phyloP scores from a whole-genome alignment of 2,797 vertebrate species.

The Onychomys leucogaster region DNA sequence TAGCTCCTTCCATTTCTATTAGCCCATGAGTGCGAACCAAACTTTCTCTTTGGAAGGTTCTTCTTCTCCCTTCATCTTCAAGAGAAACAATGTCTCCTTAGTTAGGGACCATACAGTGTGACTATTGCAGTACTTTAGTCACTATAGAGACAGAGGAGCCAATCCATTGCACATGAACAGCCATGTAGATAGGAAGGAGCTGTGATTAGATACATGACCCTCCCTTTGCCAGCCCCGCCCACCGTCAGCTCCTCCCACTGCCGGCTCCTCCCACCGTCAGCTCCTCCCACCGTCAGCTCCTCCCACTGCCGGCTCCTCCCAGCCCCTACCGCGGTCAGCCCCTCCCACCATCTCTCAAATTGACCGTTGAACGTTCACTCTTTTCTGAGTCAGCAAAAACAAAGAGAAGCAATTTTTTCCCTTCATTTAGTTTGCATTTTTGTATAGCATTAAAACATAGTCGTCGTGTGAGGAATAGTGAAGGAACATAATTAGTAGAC shows the following conservation, averaged over 20 bases:
- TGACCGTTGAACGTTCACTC: neutral
- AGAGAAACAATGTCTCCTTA: neutral
- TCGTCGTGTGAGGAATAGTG: neutral
- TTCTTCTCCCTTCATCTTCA: neutral
- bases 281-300: neutral
- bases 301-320: too few species aligned
- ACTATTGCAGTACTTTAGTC: neutral
- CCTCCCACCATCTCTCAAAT: neutral
- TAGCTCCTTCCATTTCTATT: constrained; percentile 18
- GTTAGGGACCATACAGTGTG: neutral
- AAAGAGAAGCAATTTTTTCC: neutral
- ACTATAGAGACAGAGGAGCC: neutral
- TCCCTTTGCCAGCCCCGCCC: neutral
- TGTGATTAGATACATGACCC: neutral
- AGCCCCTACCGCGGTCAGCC: neutral
- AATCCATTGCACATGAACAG: neutral
- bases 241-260: neutral
- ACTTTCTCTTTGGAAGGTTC: neutral
- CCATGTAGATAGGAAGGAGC: neutral
- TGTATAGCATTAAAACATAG: constrained; percentile 20
- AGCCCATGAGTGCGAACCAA: constrained; percentile 19
- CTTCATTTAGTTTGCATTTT: neutral
- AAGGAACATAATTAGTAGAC: neutral
- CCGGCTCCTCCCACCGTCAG: too few species aligned
- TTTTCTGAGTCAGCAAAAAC: neutral